phyloP scores from a whole-genome alignment of 1,140 invertebrate species.

The Scaptodrosophila lebanonensis region DNA sequence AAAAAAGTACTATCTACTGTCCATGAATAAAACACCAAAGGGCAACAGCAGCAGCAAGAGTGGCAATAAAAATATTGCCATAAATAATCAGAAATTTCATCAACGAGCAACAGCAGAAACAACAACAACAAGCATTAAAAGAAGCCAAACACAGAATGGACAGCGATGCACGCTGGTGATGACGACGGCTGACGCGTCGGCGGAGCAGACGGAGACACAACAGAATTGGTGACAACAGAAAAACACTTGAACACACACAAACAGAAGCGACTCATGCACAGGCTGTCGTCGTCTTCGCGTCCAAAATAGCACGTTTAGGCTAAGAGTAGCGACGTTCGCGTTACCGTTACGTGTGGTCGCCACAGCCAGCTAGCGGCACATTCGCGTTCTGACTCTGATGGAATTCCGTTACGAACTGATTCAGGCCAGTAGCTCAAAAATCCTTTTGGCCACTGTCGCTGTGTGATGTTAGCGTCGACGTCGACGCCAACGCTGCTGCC shows the following conservation, averaged over 20 bases:
- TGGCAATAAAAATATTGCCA: too few species aligned
- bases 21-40: slow-evolving; percentile 38
- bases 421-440: slow-evolving; percentile 47
- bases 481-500: slow-evolving; percentile 7
- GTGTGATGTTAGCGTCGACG: background rate
- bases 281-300: slow-evolving; percentile 26
- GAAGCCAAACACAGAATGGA: slow-evolving; percentile 49
- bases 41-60: slow-evolving; percentile 6
- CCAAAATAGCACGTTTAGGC: slow-evolving; percentile 40
- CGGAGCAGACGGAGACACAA: too few species aligned
- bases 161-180: too few species aligned
- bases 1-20: too few species aligned
- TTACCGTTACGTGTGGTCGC: slow-evolving; percentile 2
- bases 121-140: slow-evolving; percentile 40
- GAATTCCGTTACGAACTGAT: slow-evolving; percentile 50
- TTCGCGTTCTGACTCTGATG: slow-evolving; percentile 37
- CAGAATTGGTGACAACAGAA: slow-evolving; percentile 33
- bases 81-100: too few species aligned
- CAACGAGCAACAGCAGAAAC: background rate
- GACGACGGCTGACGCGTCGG: too few species aligned
- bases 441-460: slow-evolving; percentile 39
- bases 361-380: too few species aligned
- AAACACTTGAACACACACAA: slow-evolving; percentile 16
- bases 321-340: slow-evolving; percentile 13
- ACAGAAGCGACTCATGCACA: background rate